Conservation (phyloP, 2,113 vertebrate species). For the Lasiurus cinereus region DNA sequence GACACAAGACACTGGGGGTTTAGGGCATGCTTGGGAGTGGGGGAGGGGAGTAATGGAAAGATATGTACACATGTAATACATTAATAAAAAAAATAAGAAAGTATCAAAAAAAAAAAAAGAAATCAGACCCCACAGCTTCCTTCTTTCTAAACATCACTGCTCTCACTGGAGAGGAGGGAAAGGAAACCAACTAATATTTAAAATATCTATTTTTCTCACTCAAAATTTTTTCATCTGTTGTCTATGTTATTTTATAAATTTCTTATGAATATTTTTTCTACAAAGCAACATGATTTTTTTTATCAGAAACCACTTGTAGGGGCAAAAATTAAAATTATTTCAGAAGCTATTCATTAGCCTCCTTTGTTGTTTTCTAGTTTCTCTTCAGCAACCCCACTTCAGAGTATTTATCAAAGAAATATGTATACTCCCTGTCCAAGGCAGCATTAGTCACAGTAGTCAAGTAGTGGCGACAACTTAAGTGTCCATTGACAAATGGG, state of each 20-base stretch:
- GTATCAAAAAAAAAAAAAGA: not conserved
- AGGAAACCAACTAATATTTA: not conserved
- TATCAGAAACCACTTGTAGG: conserved; percentile 66
- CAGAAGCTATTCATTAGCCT: conserved; percentile 68
- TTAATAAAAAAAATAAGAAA: too few species aligned
- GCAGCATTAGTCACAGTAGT: not conserved
- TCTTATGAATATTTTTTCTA: not conserved
- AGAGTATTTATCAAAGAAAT: not conserved
- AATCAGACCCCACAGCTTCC: not conserved
- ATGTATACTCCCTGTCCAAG: fast-evolving
- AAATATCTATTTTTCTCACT: not conserved
- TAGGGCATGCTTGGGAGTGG: too few species aligned
- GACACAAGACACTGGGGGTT: too few species aligned
- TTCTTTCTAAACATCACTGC: not conserved
- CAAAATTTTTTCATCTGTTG: conserved; percentile 34
- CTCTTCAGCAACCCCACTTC: not conserved
- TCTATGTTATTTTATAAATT: conserved; percentile 25
- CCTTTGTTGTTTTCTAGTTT: conserved; percentile 71
- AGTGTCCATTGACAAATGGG: not conserved
- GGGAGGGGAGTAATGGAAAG: too few species aligned
- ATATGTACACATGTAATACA: too few species aligned
- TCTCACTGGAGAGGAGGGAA: not conserved
- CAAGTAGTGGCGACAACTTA: not conserved
- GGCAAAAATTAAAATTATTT: conserved; percentile 65
- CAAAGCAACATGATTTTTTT: conserved; percentile 23